These are phyloP conservation scores for Ips typographus DNA, from an alignment of 1,140 invertebrate species.

Conservation along the genomic window DNA sequence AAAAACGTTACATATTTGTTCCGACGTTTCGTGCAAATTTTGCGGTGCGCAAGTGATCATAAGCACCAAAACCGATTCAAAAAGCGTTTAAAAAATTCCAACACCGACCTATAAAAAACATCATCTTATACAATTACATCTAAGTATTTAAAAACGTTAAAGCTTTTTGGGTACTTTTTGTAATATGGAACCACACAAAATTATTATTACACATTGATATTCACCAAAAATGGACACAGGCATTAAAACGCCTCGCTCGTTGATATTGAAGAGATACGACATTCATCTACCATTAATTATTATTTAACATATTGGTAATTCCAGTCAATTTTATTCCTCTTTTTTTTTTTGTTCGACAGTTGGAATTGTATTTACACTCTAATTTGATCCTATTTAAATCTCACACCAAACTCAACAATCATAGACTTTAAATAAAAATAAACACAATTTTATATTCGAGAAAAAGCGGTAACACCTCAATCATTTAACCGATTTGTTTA, in stretches of 20 bases:
- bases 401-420: too few species aligned
- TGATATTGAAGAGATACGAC: slow-evolving; percentile 49
- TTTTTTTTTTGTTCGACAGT: too few species aligned
- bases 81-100: slow-evolving; percentile 16
- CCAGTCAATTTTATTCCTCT: background rate
- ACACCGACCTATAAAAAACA: slow-evolving; percentile 31
- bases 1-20: background rate
- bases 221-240: slow-evolving; percentile 33
- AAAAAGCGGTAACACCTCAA: too few species aligned
- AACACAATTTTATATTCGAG: too few species aligned
- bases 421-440: too few species aligned
- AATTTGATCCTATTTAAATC: too few species aligned
- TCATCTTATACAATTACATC: slow-evolving; percentile 26
- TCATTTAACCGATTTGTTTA: too few species aligned
- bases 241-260: slow-evolving; percentile 37
- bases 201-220: slow-evolving; percentile 25
- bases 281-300: slow-evolving; percentile 39
- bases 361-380: too few species aligned
- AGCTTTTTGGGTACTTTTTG: slow-evolving; percentile 34
- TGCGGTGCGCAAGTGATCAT: background rate
- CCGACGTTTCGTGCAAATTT: background rate
- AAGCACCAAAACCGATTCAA: slow-evolving; percentile 9
- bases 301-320: slow-evolving; percentile 12
- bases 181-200: slow-evolving; percentile 35
- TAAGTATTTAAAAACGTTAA: slow-evolving; percentile 36